These are phyloP conservation scores for Cisticola juncidis DNA, from an alignment of 2,113 vertebrate species.

Conservation along the genomic window DNA sequence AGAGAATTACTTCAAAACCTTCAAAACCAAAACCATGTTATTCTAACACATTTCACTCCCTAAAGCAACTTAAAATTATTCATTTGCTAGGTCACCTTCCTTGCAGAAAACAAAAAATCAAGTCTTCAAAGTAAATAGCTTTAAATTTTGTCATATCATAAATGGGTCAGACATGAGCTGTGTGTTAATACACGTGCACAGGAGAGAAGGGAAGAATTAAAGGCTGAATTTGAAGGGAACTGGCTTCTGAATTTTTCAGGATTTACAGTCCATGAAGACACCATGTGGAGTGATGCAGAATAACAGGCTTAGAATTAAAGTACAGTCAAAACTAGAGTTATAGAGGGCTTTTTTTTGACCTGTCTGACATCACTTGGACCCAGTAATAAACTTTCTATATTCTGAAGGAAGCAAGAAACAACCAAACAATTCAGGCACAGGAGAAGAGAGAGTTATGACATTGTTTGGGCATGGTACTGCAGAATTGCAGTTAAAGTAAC, in stretches of 20 bases:
- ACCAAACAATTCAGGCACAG: background rate
- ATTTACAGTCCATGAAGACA: constrained; percentile 31
- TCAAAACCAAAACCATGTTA: background rate
- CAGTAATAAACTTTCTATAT: background rate
- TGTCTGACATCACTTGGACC: background rate
- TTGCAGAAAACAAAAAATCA: background rate
- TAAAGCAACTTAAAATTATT: constrained; percentile 37
- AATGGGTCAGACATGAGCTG: background rate
- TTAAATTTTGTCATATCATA: constrained; percentile 10
- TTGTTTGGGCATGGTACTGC: background rate
- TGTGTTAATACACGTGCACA: background rate
- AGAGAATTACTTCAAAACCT: background rate
- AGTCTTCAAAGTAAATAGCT: constrained; percentile 43
- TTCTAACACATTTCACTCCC: background rate
- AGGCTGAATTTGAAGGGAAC: background rate
- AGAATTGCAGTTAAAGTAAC: background rate
- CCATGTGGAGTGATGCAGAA: constrained; percentile 40
- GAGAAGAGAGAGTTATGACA: background rate
- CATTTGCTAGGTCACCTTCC: constrained; percentile 19
- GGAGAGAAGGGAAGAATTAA: background rate
- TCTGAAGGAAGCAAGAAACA: background rate
- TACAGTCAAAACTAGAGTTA: background rate
- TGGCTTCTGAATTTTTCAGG: background rate
- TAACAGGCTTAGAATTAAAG: background rate
- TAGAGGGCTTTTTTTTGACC: background rate